These are phyloP conservation scores for Synanthedon andrenaeformis DNA, from an alignment of 2,888 invertebrate genomes.

Conservation along the genomic window DNA sequence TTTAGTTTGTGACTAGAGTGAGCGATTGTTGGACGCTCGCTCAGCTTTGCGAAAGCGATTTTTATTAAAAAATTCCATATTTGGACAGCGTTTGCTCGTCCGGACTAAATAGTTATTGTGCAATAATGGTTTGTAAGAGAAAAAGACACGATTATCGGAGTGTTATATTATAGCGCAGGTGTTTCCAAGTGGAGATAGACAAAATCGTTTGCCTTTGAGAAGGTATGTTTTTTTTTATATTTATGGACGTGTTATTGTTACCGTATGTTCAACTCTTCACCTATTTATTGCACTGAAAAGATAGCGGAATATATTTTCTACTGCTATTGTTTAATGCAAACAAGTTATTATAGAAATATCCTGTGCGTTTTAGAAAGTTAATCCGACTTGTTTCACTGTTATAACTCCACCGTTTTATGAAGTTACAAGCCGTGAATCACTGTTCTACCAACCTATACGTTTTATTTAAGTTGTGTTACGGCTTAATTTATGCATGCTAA, in stretches of 20 bases:
- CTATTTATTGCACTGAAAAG: slow-evolving; percentile 1
- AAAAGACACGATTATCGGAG: slow-evolving; percentile 64
- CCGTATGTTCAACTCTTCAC: slow-evolving; percentile 40
- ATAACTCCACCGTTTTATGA: slow-evolving; percentile 20
- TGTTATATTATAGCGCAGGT: slow-evolving; percentile 70
- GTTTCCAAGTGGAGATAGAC: slow-evolving; percentile 50
- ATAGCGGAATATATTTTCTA: neutral
- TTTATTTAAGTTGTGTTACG: slow-evolving; percentile 13
- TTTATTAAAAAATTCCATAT: slow-evolving; percentile 34
- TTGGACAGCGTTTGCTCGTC: slow-evolving; percentile 60
- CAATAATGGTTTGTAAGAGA: slow-evolving; percentile 70
- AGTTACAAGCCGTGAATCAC: slow-evolving; percentile 4
- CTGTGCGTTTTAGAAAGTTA: slow-evolving; percentile 36
- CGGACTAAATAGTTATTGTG: slow-evolving; percentile 53
- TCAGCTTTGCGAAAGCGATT: slow-evolving; percentile 14
- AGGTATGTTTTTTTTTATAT: slow-evolving; percentile 48
- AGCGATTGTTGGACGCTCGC: slow-evolving; percentile 40
- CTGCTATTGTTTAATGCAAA: neutral
- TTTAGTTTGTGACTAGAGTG: slow-evolving; percentile 51
- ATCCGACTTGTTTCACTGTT: slow-evolving; percentile 17
- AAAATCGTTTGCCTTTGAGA: slow-evolving; percentile 44
- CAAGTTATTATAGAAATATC: neutral
- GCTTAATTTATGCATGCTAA: slow-evolving; percentile 6
- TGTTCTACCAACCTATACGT: neutral
- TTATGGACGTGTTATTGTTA: slow-evolving; percentile 13